Conservation (phyloP, 2,113 vertebrate species). For the Poeciliopsis turrubarensis region DNA sequence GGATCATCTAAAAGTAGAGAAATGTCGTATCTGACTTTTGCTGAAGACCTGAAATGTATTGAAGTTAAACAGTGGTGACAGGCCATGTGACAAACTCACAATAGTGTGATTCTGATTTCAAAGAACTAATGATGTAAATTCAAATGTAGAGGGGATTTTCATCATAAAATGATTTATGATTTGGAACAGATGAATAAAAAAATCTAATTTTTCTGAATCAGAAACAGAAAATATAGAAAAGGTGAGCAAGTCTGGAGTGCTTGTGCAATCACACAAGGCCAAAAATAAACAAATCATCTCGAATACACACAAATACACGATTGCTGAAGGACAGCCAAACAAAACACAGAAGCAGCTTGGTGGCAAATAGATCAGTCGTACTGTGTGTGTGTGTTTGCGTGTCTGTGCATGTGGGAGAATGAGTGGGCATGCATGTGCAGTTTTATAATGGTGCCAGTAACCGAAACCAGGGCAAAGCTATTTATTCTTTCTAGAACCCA, state of each 20-base stretch:
- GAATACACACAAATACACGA: slow-evolving; percentile 40
- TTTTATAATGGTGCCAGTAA: slow-evolving; percentile 61
- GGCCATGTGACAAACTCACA: too few species aligned
- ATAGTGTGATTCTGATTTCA: too few species aligned
- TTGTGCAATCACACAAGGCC: slow-evolving; percentile 32
- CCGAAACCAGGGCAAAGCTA: slow-evolving; percentile 72
- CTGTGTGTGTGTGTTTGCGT: not conserved
- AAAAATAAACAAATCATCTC: slow-evolving; percentile 43
- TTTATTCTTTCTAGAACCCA: slow-evolving; percentile 71
- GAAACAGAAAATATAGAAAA: not conserved
- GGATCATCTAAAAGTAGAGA: too few species aligned
- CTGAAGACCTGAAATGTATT: too few species aligned
- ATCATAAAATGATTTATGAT: not conserved
- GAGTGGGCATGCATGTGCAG: slow-evolving; percentile 19
- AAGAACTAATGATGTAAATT: not conserved
- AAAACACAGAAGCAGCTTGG: slow-evolving; percentile 55
- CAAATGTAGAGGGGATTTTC: not conserved
- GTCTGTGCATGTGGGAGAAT: not conserved
- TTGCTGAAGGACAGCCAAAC: slow-evolving; percentile 78
- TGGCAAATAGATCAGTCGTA: slow-evolving; percentile 58
- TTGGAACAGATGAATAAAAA: not conserved
- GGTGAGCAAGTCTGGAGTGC: not conserved
- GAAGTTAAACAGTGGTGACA: too few species aligned
- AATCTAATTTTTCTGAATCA: not conserved
- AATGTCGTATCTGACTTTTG: too few species aligned